Conservation (phyloP, 2,797 vertebrate genomes). For the Epinephelus awoara region DNA sequence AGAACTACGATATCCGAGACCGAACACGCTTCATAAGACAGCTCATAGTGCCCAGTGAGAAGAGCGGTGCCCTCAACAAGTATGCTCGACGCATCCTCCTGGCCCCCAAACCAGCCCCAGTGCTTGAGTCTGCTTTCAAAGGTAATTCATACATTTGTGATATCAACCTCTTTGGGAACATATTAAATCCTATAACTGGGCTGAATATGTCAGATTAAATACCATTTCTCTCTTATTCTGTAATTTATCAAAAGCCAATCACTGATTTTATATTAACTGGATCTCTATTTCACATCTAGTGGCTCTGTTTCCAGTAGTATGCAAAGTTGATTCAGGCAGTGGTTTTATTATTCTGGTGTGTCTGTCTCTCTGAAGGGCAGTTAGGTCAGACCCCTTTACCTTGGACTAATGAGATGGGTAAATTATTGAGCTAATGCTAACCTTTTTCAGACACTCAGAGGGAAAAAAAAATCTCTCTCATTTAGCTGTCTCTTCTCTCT, state of each 20-base stretch:
- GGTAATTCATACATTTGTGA: slow-evolving; percentile 80
- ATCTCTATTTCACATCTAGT: slow-evolving; percentile 39
- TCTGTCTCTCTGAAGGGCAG: slow-evolving; percentile 79
- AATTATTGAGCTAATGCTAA: slow-evolving; percentile 81
- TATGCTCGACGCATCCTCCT: slow-evolving; percentile 97
- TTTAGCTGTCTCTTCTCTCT: slow-evolving; percentile 58
- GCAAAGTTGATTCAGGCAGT: slow-evolving; percentile 51
- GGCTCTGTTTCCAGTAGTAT: slow-evolving; percentile 45
- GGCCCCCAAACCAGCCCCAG: slow-evolving; percentile 94
- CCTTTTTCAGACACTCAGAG: slow-evolving; percentile 72
- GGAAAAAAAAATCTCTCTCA: slow-evolving; percentile 70
- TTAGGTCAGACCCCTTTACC: slow-evolving; percentile 75
- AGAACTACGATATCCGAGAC: slow-evolving; percentile 99
- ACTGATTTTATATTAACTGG: slow-evolving; percentile 36
- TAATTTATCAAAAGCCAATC: slow-evolving; percentile 24
- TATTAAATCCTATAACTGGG: slow-evolving; percentile 15
- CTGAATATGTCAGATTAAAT: slow-evolving; percentile 19
- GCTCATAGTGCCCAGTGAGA: slow-evolving; percentile 97
- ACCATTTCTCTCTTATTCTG: slow-evolving; percentile 2
- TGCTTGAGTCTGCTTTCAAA: slow-evolving; percentile 97
- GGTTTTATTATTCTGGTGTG: slow-evolving; percentile 74
- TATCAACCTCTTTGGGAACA: slow-evolving; percentile 16
- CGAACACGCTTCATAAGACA: slow-evolving; percentile 98
- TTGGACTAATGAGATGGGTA: slow-evolving; percentile 81
- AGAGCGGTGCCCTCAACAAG: slow-evolving; percentile 95